Conservation (phyloP, 2,888 invertebrate genomes). For the Herminia tarsipennalis region DNA sequence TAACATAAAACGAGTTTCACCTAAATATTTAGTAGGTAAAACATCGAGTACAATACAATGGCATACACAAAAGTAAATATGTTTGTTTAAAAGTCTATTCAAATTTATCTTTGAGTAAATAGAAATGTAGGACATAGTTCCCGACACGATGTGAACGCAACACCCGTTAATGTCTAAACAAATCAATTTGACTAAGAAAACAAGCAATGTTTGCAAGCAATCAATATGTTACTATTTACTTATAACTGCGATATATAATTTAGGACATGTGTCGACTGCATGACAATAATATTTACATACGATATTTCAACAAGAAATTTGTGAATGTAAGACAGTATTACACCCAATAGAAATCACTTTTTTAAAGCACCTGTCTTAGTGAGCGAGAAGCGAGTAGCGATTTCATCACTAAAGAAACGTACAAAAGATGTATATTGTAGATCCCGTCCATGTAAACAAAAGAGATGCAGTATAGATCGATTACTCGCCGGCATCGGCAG, state of each 20-base stretch:
- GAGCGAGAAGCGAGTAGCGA: too few relatives aligned
- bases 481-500: too few relatives aligned
- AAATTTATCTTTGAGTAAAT: slow-evolving; percentile 31
- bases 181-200: slow-evolving; percentile 55
- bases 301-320: too few relatives aligned
- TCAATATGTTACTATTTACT: slow-evolving; percentile 58
- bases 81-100: slow-evolving; percentile 17
- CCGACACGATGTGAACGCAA: slow-evolving; percentile 24
- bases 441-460: too few relatives aligned
- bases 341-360: too few relatives aligned
- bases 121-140: slow-evolving; percentile 31
- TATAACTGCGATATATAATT: slow-evolving; percentile 53
- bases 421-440: too few relatives aligned
- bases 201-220: slow-evolving; percentile 36
- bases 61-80: background rate
- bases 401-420: too few relatives aligned
- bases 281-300: background rate
- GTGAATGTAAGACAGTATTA: too few relatives aligned
- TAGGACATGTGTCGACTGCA: slow-evolving; percentile 41
- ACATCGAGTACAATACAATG: background rate
- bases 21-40: background rate
- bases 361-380: too few relatives aligned
- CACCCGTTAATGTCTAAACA: slow-evolving; percentile 57
- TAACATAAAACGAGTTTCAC: background rate
- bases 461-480: too few relatives aligned